phyloP scores from a whole-genome alignment of 1,140 invertebrate species.

The Zaprionus camerounensis region DNA sequence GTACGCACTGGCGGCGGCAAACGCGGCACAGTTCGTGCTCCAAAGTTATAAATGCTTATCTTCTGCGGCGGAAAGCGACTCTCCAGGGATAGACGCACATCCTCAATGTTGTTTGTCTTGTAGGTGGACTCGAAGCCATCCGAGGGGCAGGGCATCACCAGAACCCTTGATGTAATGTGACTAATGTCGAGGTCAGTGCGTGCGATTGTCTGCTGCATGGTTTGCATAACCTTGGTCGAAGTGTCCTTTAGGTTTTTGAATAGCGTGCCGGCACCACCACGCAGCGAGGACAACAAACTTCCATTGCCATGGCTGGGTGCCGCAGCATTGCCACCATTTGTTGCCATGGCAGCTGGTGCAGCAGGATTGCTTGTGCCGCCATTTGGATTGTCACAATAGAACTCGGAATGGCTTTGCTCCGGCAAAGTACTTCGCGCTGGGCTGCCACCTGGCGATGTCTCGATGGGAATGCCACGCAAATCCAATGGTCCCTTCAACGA shows the following conservation, averaged over 20 bases:
- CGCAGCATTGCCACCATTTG: slow-evolving; percentile 38
- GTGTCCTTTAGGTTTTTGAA: slow-evolving; percentile 98
- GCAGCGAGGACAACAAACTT: slow-evolving; percentile 92
- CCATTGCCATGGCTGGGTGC: slow-evolving; percentile 76
- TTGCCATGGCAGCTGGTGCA: slow-evolving; percentile 21
- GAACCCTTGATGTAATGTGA: slow-evolving; percentile 94
- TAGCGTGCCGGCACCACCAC: slow-evolving; percentile 93
- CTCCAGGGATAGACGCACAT: slow-evolving; percentile 91
- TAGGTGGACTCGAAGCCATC: slow-evolving; percentile 97
- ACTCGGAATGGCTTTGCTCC: slow-evolving; percentile 78
- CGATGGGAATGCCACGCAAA: slow-evolving; percentile 70
- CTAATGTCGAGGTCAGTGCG: slow-evolving; percentile 94
- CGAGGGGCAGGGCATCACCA: slow-evolving; percentile 97
- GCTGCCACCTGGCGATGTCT: slow-evolving; percentile 59
- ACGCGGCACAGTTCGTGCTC: slow-evolving; percentile 86
- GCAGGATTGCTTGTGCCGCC: slow-evolving; percentile 3
- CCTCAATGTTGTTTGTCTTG: slow-evolving; percentile 96
- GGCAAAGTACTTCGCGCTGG: slow-evolving; percentile 58
- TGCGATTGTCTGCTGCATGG: slow-evolving; percentile 96
- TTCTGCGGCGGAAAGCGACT: slow-evolving; percentile 89
- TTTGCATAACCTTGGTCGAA: slow-evolving; percentile 97
- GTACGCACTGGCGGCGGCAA: slow-evolving; percentile 86
- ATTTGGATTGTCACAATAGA: slow-evolving; percentile 71
- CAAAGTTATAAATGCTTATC: slow-evolving; percentile 93
- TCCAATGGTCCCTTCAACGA: slow-evolving; percentile 89